A percentile compares a stretch with the other conserved stretches of the same genome.
phyloP scores from a whole-genome alignment of 1,140 invertebrate genomes.

The Pemphigus obesinymphae region DNA sequence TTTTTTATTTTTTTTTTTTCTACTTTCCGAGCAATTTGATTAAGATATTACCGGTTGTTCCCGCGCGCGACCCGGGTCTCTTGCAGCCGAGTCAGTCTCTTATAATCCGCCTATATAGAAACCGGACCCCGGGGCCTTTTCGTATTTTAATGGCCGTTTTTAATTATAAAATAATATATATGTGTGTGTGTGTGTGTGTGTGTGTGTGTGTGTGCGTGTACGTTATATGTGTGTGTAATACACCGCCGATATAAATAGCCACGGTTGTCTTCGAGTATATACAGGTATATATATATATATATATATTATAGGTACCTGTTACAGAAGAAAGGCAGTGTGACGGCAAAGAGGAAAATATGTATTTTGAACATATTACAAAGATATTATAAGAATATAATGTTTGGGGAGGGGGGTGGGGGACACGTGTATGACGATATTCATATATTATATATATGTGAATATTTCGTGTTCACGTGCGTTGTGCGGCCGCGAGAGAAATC shows the following conservation, averaged over 20 bases:
- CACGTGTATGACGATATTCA: too few species aligned
- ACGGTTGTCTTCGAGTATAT: too few species aligned
- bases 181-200: neutral
- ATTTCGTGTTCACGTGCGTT: neutral
- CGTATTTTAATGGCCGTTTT: conserved; percentile 25
- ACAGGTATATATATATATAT: too few species aligned
- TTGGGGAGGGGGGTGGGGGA: neutral
- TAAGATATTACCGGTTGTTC: conserved; percentile 34
- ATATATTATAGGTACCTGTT: too few species aligned
- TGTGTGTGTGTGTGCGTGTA: neutral
- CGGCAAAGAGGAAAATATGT: neutral
- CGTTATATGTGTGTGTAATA: neutral
- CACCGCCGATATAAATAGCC: neutral
- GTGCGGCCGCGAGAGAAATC: neutral
- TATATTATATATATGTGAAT: too few species aligned
- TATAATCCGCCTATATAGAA: conserved; percentile 9
- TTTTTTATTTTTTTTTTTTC: neutral
- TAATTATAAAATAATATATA: conserved; percentile 30
- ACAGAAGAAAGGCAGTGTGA: neutral
- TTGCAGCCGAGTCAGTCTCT: neutral
- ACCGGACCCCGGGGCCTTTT: conserved; percentile 11
- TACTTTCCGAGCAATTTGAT: conserved; percentile 21
- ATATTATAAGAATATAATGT: neutral
- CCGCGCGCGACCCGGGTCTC: neutral
- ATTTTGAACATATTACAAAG: neutral